Evolutionary conservation across 2,888 invertebrate genomes (phyloP), one percentile per base, ranked within the genome.

Genomic region (Drosophila niveifrons): DNA sequence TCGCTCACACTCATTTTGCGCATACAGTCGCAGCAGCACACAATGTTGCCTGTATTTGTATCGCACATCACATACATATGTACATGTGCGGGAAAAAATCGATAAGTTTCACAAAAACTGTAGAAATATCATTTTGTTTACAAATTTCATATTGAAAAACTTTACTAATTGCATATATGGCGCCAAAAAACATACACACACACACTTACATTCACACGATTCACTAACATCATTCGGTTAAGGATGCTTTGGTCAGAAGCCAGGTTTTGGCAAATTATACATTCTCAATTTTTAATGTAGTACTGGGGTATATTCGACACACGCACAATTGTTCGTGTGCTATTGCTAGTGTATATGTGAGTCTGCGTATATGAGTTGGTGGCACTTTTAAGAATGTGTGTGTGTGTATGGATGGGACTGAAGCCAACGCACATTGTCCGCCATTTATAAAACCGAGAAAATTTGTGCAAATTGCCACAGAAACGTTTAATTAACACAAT

Each of bases 341-440:
- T 31, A 23, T 43, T 28, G 29, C 23, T 29, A 51, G 31, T 51
- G 18, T 36, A 8, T 52, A 47, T 75, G 70, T 65, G 56, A 63
- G 29, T 55, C 46, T 47, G 58, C 31, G 36, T 36, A 29, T 62
- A 46, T 64, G 46, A 43, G 41, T 29, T 34, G 52, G 66, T 31
- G 29, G 39, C 29, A 51, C 62, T 51, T 23, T 23, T 23, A 23
- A 23, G n/a, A n/a, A 23, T 65, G 55, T 29, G 46, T 59, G 69
- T 28, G 34, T 68, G 46, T 59, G 59, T 51, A 65, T 69, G 69
- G 67, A 72, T 56, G 57, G 53, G 68, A 62, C 67, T 78, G 66
- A 86, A 86, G 84, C 86, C 86, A 86, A 86, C 88, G 87, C 86
- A 86, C 86, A 88, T 86, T 87, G 86, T 84, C 86, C 86, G 86